These are phyloP conservation scores for Rotaria socialis DNA, from an alignment of 2,888 invertebrate species.

Conservation along the genomic window DNA sequence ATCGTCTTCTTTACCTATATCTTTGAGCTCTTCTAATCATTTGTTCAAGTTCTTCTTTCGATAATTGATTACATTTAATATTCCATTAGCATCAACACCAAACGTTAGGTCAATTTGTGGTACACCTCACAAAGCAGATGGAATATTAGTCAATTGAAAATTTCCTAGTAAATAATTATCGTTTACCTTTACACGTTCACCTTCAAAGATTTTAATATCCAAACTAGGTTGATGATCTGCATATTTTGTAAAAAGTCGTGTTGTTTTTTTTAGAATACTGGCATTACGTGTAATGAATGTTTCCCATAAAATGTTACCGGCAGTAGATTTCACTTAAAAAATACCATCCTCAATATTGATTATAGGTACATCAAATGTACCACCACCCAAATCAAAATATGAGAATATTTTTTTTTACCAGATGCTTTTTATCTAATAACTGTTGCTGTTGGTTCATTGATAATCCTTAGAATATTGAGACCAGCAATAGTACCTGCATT, in stretches of 20 bases:
- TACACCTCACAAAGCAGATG: constrained; percentile 82
- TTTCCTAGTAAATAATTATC: constrained; percentile 77
- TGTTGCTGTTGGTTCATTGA: no score
- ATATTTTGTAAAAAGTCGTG: constrained; percentile 91
- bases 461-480: no score
- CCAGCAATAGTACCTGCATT: no score
- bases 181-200: constrained; percentile 60
- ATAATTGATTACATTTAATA: constrained; percentile 88
- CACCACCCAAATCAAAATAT: constrained; percentile 73
- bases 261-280: constrained; percentile 91
- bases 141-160: constrained; percentile 91
- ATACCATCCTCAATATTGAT: constrained; percentile 86
- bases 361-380: constrained; percentile 90
- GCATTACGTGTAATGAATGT: constrained; percentile 92
- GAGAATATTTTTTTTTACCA: constrained; percentile 64
- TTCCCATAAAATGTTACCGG: no score
- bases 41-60: constrained; percentile 86
- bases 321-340: no score
- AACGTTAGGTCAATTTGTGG: constrained; percentile 65
- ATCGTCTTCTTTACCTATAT: no score
- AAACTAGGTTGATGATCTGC: constrained; percentile 96
- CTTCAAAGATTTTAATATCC: constrained; percentile 66
- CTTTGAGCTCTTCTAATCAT: constrained; percentile 67
- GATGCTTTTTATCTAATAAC: constrained; percentile 64
- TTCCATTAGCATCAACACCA: constrained; percentile 74